Base-by-base conservation (phyloP, 2,797 vertebrate species). In the Saxicola maurus region DNA sequence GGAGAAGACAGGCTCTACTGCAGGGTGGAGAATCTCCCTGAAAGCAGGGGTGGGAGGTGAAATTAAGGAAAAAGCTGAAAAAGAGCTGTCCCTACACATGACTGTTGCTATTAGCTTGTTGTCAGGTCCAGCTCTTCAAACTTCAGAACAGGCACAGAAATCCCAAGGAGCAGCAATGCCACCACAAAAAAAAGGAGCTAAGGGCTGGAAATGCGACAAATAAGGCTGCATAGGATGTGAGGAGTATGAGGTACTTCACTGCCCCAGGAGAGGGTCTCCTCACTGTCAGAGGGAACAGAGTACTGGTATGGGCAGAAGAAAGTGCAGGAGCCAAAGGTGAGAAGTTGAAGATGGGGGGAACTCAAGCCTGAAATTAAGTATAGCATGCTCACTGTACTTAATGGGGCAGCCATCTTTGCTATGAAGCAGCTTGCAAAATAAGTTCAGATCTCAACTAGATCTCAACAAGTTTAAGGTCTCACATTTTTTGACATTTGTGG, bases 271-370 rank as follows among this genome's bases (percentile, higher is more conserved):
- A 57, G 25, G 23, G 10, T 33, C 23, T 60, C 40, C n/a, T 79
- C 1, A 0, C 28, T 55, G 24, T 17, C 0, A 33, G 10, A 5
- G 14, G 30, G 8, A 24, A 16, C 0, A 0, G 49, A 59, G 14
- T 55, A 59, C 6, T 4, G 6, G 16, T 67, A 27, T 0, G 1
- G 37, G 23, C 33, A 78, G 53, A 72, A 61, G 13, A 13, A 64
- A 66, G 14, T 4, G 13, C 0, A 2, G 27, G 25, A 43, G 28
- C 37, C 18, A 30, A 90, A 74, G 24, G 19, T 38, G 13, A 24
- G 23, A 28, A 28, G 3, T 1, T 53, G 30, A 74, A 51, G 19
- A 37, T n/a, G 12, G 23, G n/a, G 62, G 82, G 67, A 83, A 15
- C 12, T 71, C 13, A 37, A 42, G 7, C 18, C 21, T 60, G 42